Conservation (phyloP, 35 echinoderm and acorn worm species). For the Chiridota heheva region DNA sequence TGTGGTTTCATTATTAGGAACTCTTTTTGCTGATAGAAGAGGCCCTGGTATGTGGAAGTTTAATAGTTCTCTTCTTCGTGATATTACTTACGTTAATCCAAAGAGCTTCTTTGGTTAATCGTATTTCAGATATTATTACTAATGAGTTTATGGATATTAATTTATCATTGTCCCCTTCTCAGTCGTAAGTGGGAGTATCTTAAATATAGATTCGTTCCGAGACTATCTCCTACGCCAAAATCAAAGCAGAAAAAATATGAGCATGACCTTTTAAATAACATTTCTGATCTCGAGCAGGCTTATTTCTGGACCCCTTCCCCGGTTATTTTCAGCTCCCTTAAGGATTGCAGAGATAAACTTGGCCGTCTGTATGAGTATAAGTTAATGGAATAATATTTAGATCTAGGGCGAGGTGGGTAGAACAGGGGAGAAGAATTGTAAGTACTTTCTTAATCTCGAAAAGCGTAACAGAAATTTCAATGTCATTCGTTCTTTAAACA, state of each 20-base stretch:
- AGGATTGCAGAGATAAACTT: too few relatives aligned
- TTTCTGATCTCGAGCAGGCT: too few relatives aligned
- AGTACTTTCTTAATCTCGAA: slow-evolving; percentile 7
- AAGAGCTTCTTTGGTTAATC: not conserved
- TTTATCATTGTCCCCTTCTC: not conserved
- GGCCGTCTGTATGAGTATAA: not conserved
- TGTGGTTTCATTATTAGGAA: not conserved
- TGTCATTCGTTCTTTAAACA: too few relatives aligned
- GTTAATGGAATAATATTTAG: not conserved
- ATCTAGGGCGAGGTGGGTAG: not conserved
- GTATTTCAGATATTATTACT: not conserved
- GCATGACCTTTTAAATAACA: not conserved
- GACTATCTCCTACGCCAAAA: not conserved
- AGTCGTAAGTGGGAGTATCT: not conserved
- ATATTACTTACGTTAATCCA: too few relatives aligned
- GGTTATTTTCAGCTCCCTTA: too few relatives aligned
- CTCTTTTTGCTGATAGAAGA: not conserved
- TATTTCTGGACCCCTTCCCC: too few relatives aligned
- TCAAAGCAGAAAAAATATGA: not conserved
- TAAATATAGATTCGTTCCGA: slow-evolving; percentile 3
- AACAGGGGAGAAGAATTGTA: not conserved
- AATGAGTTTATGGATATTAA: not conserved
- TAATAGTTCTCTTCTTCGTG: not conserved
- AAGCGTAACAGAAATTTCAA: not conserved
- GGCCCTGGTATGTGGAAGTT: slow-evolving; percentile 16